These are phyloP conservation scores for Dermolepida albohirtum DNA, from an alignment of 2,888 invertebrate species.

Conservation along the genomic window DNA sequence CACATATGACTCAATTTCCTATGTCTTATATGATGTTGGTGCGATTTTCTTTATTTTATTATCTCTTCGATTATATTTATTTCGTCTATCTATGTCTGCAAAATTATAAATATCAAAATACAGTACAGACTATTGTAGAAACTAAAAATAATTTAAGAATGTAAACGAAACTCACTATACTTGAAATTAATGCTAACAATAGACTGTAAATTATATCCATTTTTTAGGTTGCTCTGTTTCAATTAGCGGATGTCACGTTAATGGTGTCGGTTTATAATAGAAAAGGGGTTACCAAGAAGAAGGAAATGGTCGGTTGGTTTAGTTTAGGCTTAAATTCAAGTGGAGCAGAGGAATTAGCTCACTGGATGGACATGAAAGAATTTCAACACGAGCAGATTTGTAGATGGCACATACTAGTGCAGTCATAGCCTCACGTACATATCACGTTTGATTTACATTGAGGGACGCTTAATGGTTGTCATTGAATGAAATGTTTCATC, in stretches of 20 bases:
- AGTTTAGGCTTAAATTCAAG: slow-evolving; percentile 92
- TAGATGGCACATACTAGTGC: slow-evolving; percentile 92
- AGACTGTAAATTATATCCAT: slow-evolving; percentile 26
- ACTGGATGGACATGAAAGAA: slow-evolving; percentile 95
- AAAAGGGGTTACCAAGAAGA: slow-evolving; percentile 90
- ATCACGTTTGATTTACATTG: slow-evolving; percentile 40
- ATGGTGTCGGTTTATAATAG: slow-evolving; percentile 94
- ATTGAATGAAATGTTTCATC: slow-evolving; percentile 13
- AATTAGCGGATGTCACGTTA: slow-evolving; percentile 92
- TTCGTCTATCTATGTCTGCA: no score
- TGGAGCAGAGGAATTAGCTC: slow-evolving; percentile 90
- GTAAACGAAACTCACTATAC: no score
- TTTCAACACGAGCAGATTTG: slow-evolving; percentile 90
- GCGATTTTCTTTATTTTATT: no score
- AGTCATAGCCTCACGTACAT: slow-evolving; percentile 67
- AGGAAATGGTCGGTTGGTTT: slow-evolving; percentile 98
- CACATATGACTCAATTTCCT: no score
- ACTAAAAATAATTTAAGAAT: no score
- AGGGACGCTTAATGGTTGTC: slow-evolving; percentile 17
- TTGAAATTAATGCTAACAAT: not conserved
- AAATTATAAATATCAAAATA: no score
- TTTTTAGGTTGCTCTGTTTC: slow-evolving; percentile 89
- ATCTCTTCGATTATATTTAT: no score
- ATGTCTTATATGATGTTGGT: no score
- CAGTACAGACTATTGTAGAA: no score